A percentile compares a stretch with the other conserved stretches of the same genome.
Evolutionary conservation across 2,888 invertebrate species (phyloP).

Genomic region (Apantesis nais): DNA sequence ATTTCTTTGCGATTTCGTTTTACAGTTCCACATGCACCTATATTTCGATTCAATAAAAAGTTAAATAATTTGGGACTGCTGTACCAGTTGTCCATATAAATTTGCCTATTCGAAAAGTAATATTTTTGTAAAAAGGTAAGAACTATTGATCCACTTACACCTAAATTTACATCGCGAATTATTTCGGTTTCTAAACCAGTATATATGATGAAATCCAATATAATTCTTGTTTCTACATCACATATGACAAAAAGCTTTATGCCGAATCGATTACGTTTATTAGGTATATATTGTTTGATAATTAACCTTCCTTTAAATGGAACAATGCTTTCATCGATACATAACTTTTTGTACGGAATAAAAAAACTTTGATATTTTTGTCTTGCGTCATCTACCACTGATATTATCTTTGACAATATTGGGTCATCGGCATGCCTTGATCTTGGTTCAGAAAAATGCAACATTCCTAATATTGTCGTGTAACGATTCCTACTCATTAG

Average conservation of each 20-base stretch:
- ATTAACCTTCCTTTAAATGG: not conserved
- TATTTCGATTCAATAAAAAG: not conserved
- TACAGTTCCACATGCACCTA: not conserved
- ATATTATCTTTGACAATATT: too few species aligned
- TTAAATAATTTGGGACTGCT: too few species aligned
- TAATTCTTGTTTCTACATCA: not conserved
- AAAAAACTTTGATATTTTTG: too few species aligned
- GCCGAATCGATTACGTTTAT: not conserved
- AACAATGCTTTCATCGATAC: not conserved
- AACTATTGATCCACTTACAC: not conserved
- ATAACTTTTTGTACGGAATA: not conserved
- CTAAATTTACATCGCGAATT: not conserved
- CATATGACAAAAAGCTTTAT: not conserved
- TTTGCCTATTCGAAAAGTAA: not conserved
- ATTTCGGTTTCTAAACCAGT: not conserved
- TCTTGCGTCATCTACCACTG: too few species aligned
- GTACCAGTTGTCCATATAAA: not conserved
- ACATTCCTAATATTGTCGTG: not conserved
- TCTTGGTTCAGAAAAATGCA: not conserved
- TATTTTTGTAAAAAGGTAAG: not conserved
- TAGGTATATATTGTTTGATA: not conserved
- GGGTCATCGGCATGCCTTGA: too few species aligned
- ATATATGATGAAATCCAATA: not conserved
- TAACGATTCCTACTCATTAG: too few species aligned
- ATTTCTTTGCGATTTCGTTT: slow-evolving; percentile 40